Evolutionary conservation across 1,140 invertebrate genomes (phyloP).

Genomic region (Ips nitidus): DNA sequence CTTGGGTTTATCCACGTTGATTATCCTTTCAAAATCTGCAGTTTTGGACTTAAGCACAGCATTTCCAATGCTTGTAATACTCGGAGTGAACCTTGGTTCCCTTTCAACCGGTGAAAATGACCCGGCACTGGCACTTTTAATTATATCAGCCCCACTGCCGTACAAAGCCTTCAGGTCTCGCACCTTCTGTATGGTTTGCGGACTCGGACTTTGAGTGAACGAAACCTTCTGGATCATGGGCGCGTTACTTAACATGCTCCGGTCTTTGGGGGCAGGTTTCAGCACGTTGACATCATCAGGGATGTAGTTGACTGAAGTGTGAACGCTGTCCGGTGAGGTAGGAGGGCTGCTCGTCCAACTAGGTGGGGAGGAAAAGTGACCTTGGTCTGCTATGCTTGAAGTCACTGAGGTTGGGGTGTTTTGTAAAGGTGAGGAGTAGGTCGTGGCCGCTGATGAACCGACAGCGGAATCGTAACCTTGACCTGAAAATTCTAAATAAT

Average conservation of each 20-base stretch:
- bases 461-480: slow-evolving; percentile 60
- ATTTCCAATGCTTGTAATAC: slow-evolving; percentile 67
- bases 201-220: slow-evolving; percentile 59
- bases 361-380: slow-evolving; percentile 58
- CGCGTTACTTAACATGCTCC: slow-evolving; percentile 32
- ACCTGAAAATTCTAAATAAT: slow-evolving; percentile 15
- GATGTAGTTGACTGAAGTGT: slow-evolving; percentile 59
- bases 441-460: slow-evolving; percentile 58
- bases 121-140: slow-evolving; percentile 39
- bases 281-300: slow-evolving; percentile 51
- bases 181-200: slow-evolving; percentile 52
- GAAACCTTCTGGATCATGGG: slow-evolving; percentile 61
- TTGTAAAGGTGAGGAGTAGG: slow-evolving; percentile 55
- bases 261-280: slow-evolving; percentile 34
- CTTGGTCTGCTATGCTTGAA: slow-evolving; percentile 50
- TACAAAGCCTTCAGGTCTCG: slow-evolving; percentile 22
- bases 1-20: slow-evolving; percentile 46
- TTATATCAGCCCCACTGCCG: slow-evolving; percentile 30
- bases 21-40: slow-evolving; percentile 66
- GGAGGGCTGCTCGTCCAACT: slow-evolving; percentile 64
- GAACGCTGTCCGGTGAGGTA: slow-evolving; percentile 57
- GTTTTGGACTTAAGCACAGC: slow-evolving; percentile 68
- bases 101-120: slow-evolving; percentile 31
- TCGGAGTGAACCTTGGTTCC: slow-evolving; percentile 56
- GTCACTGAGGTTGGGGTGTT: slow-evolving; percentile 52